Evolutionary conservation across 2,797 vertebrate genomes (phyloP), one percentile per base, ranked within the genome.

Genomic region (Cryptoblepharus egeriae): DNA sequence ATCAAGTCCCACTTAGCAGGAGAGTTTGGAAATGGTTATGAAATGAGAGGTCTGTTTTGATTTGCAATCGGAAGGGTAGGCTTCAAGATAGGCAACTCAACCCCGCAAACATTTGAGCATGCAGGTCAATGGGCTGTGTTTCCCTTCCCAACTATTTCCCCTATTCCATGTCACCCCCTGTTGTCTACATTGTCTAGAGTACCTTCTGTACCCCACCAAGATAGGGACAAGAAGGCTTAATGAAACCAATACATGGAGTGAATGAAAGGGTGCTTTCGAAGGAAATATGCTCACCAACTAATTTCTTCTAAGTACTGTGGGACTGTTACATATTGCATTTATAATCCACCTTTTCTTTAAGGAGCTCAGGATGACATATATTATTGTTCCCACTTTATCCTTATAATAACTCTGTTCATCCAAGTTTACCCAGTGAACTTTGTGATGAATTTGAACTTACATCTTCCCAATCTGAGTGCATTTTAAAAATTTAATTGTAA

Each of bases 1-100:
- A 58, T 39, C 30, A 85, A 65, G 80, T 55, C 65, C 75, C 76
- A 60, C n/a, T 57, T 70, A 80, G 77, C 64, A 89, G 87, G 91
- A 88, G 55, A 85, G 32, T 69, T 72, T 83, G 42, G 26, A 88
- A 88, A 91, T 85, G 74, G 4, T 61, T 79, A 55, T 63, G 57
- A 4, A 65, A 84, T 49, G n/a, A 74, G n/a, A 28, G n/a, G 35
- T 55, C 58, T 78, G 35, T 69, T 78, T 73, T 67, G 49, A 57
- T 77, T 83, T 91, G 82, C 63, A 39, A 13, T 30, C 80, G 83
- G 24, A 74, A 83, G 71, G 75, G 37, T n/a, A 85, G n/a, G 71
- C 15, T 58, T 45, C 28, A 78, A 83, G 45, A 42, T 20, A 35
- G 26, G 32, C 39, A 15, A 15, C 18, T 28, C 13, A 24, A 22